phyloP scores from a whole-genome alignment of 2,888 invertebrate genomes.

The Conistra vaccinii region DNA sequence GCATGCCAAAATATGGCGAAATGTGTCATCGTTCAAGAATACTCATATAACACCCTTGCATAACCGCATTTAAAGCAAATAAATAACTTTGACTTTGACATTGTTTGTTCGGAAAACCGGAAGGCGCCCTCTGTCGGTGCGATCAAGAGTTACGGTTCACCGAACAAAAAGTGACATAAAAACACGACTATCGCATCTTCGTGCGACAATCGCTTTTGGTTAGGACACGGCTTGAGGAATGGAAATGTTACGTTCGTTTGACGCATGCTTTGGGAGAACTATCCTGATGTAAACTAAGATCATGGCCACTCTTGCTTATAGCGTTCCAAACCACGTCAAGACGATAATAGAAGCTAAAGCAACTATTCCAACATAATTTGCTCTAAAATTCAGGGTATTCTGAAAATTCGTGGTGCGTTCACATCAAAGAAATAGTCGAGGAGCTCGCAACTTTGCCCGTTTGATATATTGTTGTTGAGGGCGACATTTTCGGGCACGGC shows the following conservation, averaged over 20 bases:
- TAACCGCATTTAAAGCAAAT: no score
- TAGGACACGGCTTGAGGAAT: background rate
- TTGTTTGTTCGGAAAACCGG: no score
- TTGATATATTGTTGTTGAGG: constrained; percentile 72
- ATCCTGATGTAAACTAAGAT: constrained; percentile 22
- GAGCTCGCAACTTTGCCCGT: constrained; percentile 65
- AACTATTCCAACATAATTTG: constrained; percentile 85
- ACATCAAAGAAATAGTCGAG: constrained; percentile 84
- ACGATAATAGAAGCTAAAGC: constrained; percentile 75
- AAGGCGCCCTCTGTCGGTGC: no score
- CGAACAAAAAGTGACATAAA: no score
- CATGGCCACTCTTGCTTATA: constrained; percentile 63
- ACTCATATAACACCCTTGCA: no score
- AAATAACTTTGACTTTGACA: no score
- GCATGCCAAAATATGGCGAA: no score
- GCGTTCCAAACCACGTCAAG: constrained; percentile 65
- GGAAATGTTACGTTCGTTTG: background rate
- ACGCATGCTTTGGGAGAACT: background rate
- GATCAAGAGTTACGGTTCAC: no score
- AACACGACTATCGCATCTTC: no score
- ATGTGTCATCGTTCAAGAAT: no score
- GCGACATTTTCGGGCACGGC: constrained; percentile 63
- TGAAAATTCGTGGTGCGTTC: constrained; percentile 81
- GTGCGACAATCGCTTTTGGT: no score
- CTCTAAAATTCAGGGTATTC: constrained; percentile 81